Evolutionary conservation across 1,140 invertebrate species (phyloP), one percentile per base, ranked within the genome.

Genomic region (Myzus persicae): DNA sequence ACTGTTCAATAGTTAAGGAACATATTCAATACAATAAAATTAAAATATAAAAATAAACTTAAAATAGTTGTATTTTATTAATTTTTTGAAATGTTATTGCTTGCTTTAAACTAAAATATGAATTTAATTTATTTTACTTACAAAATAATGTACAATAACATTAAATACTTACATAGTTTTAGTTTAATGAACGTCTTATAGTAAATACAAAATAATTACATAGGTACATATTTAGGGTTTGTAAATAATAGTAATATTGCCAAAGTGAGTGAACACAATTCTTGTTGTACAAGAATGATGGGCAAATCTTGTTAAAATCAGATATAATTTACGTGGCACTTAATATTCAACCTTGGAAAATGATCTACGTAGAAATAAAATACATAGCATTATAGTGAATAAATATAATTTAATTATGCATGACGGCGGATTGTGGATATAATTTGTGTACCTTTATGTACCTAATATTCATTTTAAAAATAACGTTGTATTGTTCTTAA

Each of bases 321-420:
- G 31, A 36, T 88, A n/a, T 88, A 88, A n/a, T 89, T 89, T 89
- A 51, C 31, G n/a, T 5, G 44, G 8, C 22, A 51, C n/a, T 89
- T 38, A 38, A 36, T 88, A 48, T 36, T 89, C 40, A 20, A 89
- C 87, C 87, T 89, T 51, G 46, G 11, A 36, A 36, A 24, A 22
- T 51, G 11, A 89, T 51, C 46, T 48, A 89, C 8, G 87, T 38
- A 38, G 18, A 24, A 89, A 38, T 51, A 46, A n/a, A 22, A 87
- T n/a, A 44, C 26, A 22, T 46, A 6, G 22, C 14, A 87, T 76
- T 76, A 76, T 76, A 76, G n/a, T 36, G 59, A 87, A 87, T 87
- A 88, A 48, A 36, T 51, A 51, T 38, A 38, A 89, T 89, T 89
- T 51, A 89, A 89, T 89, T 89, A 46, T 89, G 87, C 46, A 89